Evolutionary conservation across 2,797 vertebrate genomes (phyloP).

Genomic region (Pempheris klunzingeri): DNA sequence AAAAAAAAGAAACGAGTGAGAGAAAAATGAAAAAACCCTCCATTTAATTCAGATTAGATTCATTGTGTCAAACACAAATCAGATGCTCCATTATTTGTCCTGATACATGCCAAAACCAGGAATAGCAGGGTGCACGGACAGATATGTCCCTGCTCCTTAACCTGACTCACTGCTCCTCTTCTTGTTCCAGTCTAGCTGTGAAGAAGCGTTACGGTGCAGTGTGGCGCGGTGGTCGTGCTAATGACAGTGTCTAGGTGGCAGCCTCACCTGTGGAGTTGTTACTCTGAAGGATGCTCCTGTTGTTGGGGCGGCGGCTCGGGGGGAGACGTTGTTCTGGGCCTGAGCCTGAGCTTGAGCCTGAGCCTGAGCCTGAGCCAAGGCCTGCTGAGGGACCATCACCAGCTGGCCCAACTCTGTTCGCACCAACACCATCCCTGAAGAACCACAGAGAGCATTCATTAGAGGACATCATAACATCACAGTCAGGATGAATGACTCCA

Average conservation of each 20-base stretch:
- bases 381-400: slow-evolving; percentile 92
- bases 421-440: slow-evolving; percentile 90
- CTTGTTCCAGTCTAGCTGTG: slow-evolving; percentile 6
- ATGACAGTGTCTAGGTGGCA: neutral
- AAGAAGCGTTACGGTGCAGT: neutral
- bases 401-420: slow-evolving; percentile 91
- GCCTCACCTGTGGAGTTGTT: slow-evolving; percentile 87
- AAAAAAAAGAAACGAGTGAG: neutral
- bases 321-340: slow-evolving; percentile 87
- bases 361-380: slow-evolving; percentile 86
- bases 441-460: slow-evolving; percentile 41
- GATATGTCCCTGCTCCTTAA: neutral
- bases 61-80: too few species aligned
- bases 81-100: neutral
- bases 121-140: neutral
- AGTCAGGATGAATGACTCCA: too few species aligned
- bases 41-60: neutral
- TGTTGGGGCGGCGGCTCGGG: slow-evolving; percentile 87
- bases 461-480: neutral
- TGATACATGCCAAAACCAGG: neutral
- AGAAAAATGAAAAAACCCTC: neutral
- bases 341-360: slow-evolving; percentile 85
- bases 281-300: slow-evolving; percentile 88
- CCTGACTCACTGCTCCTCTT: neutral
- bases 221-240: neutral